Evolutionary conservation across 2,797 vertebrate genomes (phyloP).

Genomic region (Harpagifer antarcticus): DNA sequence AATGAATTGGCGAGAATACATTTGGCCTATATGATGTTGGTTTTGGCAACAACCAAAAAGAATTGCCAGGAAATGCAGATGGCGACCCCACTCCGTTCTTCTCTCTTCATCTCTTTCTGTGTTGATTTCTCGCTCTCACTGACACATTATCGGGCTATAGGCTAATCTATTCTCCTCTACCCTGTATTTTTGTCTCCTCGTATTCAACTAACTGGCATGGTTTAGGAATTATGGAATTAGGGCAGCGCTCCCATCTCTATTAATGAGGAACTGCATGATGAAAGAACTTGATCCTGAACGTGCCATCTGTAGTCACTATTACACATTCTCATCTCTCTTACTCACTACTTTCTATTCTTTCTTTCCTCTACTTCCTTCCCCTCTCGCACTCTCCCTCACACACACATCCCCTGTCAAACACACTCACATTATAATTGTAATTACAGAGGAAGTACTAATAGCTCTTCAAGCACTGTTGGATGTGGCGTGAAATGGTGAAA

Average conservation of each 20-base stretch:
- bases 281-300: slow-evolving; percentile 79
- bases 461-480: slow-evolving; percentile 76
- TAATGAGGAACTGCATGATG: slow-evolving; percentile 81
- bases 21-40: slow-evolving; percentile 70
- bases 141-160: slow-evolving; percentile 64
- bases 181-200: slow-evolving; percentile 72
- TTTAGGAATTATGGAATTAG: slow-evolving; percentile 85
- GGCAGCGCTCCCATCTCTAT: slow-evolving; percentile 79
- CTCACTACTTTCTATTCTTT: slow-evolving; percentile 46
- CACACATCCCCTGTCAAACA: slow-evolving; percentile 28
- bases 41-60: slow-evolving; percentile 70
- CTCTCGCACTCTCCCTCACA: slow-evolving; percentile 3
- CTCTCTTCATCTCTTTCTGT: slow-evolving; percentile 46
- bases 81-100: slow-evolving; percentile 53
- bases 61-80: slow-evolving; percentile 74
- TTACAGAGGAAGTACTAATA: slow-evolving; percentile 75
- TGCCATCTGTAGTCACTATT: slow-evolving; percentile 79
- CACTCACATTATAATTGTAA: slow-evolving; percentile 60
- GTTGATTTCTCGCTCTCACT: slow-evolving; percentile 51
- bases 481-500: slow-evolving; percentile 78
- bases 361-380: slow-evolving; percentile 7
- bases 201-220: slow-evolving; percentile 78
- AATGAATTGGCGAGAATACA: slow-evolving; percentile 57
- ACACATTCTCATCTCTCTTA: slow-evolving; percentile 59
- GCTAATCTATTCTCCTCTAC: slow-evolving; percentile 67